Percentiles rank a stretch among this genome's conserved stretches.
phyloP scores from a whole-genome alignment of 2,113 vertebrate genomes.

The Hypanus sabinus region DNA sequence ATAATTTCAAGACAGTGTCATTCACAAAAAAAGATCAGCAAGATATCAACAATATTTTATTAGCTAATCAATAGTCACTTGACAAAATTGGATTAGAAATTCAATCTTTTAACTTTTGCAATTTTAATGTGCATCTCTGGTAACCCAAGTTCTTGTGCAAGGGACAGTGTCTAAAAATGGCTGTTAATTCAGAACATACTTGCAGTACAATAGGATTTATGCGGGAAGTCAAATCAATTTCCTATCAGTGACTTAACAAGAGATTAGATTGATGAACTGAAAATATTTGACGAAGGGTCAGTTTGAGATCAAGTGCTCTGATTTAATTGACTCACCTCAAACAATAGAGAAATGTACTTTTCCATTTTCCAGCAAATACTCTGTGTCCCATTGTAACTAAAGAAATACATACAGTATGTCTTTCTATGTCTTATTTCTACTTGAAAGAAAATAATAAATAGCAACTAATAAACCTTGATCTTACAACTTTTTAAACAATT shows the following conservation, averaged over 20 bases:
- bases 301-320: neutral
- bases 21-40: neutral
- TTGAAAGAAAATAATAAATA: neutral
- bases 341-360: neutral
- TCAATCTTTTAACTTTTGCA: neutral
- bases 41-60: neutral
- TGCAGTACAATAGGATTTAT: neutral
- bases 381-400: neutral
- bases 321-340: neutral
- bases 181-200: conserved; percentile 1
- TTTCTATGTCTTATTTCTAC: neutral
- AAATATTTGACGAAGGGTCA: neutral
- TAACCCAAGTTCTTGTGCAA: neutral
- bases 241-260: neutral
- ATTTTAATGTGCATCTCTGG: neutral
- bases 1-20: neutral
- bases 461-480: neutral
- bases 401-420: neutral
- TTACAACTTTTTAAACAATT: neutral
- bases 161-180: neutral
- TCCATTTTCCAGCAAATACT: neutral
- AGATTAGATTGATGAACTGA: neutral
- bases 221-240: neutral
- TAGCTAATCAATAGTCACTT: neutral
- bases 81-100: neutral